Percentiles rank a stretch among this genome's conserved stretches.
Conservation (phyloP, 2,797 vertebrate genomes). For the Fringilla coelebs region DNA sequence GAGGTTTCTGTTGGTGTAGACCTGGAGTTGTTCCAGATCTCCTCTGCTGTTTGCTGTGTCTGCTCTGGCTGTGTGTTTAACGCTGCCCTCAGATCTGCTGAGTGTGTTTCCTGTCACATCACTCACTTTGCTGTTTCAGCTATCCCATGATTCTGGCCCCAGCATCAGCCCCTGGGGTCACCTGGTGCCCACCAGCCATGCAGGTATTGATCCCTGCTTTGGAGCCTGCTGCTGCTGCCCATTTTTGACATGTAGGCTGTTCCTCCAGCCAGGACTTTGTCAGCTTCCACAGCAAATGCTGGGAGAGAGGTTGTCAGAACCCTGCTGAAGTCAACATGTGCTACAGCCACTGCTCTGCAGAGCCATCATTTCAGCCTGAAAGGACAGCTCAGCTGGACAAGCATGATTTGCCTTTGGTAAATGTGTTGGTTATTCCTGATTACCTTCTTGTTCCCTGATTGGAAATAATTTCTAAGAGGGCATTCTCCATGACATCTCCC, state of each 20-base stretch:
- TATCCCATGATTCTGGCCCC: background rate
- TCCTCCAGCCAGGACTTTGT: background rate
- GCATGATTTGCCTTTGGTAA: background rate
- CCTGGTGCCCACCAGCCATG: background rate
- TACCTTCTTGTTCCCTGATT: background rate
- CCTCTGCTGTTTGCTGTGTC: background rate
- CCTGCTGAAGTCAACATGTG: background rate
- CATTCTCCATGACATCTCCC: background rate
- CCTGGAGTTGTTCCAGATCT: background rate
- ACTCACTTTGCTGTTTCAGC: background rate
- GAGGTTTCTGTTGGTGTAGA: background rate
- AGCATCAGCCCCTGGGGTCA: background rate
- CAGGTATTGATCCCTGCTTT: background rate
- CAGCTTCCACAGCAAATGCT: background rate
- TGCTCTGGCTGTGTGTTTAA: background rate
- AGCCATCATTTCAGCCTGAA: background rate
- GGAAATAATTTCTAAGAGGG: background rate
- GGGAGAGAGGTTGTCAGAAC: background rate
- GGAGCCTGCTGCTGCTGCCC: background rate
- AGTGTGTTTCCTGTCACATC: conserved; percentile 1
- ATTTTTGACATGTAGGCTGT: background rate
- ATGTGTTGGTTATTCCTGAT: background rate
- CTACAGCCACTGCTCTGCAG: background rate
- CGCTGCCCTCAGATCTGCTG: background rate
- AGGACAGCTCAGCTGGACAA: background rate